A percentile compares a stretch with the other conserved stretches of the same genome.
Conservation (phyloP, 2,113 vertebrate species). For the Engystomops pustulosus region DNA sequence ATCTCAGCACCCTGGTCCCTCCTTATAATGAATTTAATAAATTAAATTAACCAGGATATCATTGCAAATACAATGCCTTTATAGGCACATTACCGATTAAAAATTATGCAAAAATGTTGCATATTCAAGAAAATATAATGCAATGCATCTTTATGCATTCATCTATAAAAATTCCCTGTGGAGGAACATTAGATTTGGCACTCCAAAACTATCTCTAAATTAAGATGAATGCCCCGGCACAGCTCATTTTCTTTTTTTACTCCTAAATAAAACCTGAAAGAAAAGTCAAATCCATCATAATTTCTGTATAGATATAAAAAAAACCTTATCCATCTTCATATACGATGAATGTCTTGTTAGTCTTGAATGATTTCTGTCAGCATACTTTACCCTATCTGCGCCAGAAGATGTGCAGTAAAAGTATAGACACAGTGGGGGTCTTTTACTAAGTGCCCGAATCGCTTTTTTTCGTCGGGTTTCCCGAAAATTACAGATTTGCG, state of each 20-base stretch:
- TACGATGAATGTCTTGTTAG: not conserved
- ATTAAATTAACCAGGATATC: not conserved
- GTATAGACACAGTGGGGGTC: no score
- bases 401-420: no score
- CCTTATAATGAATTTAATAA: not conserved
- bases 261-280: not conserved
- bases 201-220: not conserved
- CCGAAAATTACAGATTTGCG: no score
- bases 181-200: conserved; percentile 1
- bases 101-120: not conserved
- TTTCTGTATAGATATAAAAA: not conserved
- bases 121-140: not conserved
- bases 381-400: not conserved
- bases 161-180: not conserved
- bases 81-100: no score
- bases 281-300: not conserved
- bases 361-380: not conserved
- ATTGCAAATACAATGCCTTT: no score
- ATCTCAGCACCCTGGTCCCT: not conserved
- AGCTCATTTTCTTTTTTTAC: not conserved
- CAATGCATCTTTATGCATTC: not conserved
- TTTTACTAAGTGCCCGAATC: no score
- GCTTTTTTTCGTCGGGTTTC: no score
- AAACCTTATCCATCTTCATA: not conserved
- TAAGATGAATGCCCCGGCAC: conserved; percentile 18